Evolutionary conservation across 2,888 invertebrate genomes (phyloP), one percentile per base, ranked within the genome.

Genomic region (Zelleria hepariella): DNA sequence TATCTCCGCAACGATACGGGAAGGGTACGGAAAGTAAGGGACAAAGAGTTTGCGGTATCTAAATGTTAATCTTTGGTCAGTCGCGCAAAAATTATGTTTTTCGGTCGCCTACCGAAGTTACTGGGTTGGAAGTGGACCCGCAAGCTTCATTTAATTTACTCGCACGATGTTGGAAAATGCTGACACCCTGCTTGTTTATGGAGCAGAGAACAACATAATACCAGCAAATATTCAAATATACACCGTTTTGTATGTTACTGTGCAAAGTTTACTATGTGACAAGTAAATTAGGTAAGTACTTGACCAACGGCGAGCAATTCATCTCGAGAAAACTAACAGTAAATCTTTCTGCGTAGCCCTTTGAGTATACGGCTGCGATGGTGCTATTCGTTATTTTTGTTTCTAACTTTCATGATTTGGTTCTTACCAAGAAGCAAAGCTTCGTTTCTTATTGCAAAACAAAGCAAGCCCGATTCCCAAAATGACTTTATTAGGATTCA

Each of bases 1-100:
- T 56, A 56, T 56, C 56, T 56, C 27, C 42, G 21, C 32, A 56
- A 56, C 21, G 56, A 48, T 48, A 57, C 15, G 15, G 4, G 55
- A 32, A 15, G 47, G 47, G 48, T 55, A 47, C 47, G 24, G 57
- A 65, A 68, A 77, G 77, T 71, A 77, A 74, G 73, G 69, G 67
- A 85, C 83, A 86, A 84, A 80, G 76, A 79, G 75, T 68, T 65
- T 79, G 82, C 64, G 82, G 84, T 86, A 87, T 87, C 87, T 86
- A 80, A 87, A 87, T 83, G 85, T 79, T 79, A 78, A 87, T 87
- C 87, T 87, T 86, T 86, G 87, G 86, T 82, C 84, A 84, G 76
- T 86, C 81, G 80, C 77, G 82, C 87, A 88, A 88, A 87, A 88
- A 87, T 87, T 87, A 88, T 87, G 87, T 85, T 86, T 88, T 87